Evolutionary conservation across 2,888 invertebrate genomes (phyloP).

Genomic region (Cancer borealis): DNA sequence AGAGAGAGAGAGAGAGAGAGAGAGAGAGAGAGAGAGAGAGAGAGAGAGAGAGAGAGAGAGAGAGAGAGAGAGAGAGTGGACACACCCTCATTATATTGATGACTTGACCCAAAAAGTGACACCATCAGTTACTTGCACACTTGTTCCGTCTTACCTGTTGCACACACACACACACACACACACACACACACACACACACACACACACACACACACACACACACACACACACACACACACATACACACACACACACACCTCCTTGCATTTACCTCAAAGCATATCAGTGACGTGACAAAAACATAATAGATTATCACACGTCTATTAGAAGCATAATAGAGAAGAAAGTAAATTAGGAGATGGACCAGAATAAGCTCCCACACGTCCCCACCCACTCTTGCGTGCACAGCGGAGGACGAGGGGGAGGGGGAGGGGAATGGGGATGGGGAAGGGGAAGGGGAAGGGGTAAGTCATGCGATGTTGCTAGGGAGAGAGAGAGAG

Average conservation of each 20-base stretch:
- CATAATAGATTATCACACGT: neutral
- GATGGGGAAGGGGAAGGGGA: neutral
- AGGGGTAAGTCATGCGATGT: neutral
- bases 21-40: slow-evolving; percentile 31
- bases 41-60: neutral
- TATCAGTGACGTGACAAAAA: neutral
- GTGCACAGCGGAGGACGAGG: neutral
- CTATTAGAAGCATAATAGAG: neutral
- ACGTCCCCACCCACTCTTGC: neutral
- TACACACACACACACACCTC: neutral
- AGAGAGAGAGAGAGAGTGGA: slow-evolving; percentile 42
- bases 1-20: slow-evolving; percentile 42
- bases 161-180: neutral
- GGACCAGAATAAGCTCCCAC: neutral
- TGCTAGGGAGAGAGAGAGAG: neutral
- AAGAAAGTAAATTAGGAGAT: neutral
- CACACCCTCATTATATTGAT: slow-evolving; percentile 33
- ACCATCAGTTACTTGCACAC: neutral
- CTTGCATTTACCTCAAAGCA: neutral
- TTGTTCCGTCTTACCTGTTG: neutral
- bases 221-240: neutral
- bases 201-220: neutral
- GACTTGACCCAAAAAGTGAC: neutral
- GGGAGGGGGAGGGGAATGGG: neutral
- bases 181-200: neutral